These are phyloP conservation scores for Passerina amoena DNA, from an alignment of 2,113 vertebrate species.

Conservation along the genomic window DNA sequence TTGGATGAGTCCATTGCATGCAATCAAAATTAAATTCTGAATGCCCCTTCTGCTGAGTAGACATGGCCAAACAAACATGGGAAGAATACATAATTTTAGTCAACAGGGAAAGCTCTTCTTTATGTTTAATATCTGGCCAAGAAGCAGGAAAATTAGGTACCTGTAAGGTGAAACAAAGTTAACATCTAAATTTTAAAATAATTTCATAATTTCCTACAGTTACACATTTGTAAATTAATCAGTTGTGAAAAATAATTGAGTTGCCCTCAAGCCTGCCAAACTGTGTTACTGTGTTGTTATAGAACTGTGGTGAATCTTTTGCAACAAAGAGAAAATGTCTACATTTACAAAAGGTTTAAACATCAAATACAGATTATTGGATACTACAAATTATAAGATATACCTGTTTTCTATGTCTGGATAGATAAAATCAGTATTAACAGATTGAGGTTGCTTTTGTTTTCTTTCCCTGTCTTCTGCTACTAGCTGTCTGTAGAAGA, in stretches of 20 bases:
- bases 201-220: not conserved
- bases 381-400: not conserved
- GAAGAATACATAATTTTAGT: not conserved
- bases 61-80: not conserved
- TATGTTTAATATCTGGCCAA: not conserved
- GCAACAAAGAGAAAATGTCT: not conserved
- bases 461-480: conserved; percentile 26
- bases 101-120: not conserved
- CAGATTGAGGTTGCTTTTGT: not conserved
- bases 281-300: not conserved
- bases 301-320: not conserved
- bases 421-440: not conserved
- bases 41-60: not conserved
- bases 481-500: conserved; percentile 25
- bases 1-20: not conserved
- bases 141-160: not conserved
- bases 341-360: not conserved
- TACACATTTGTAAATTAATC: not conserved
- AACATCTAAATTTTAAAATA: not conserved
- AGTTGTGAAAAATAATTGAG: not conserved
- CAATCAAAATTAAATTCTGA: not conserved
- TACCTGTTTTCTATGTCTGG: not conserved
- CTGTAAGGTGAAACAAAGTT: not conserved
- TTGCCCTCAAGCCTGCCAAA: not conserved
- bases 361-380: not conserved